A percentile compares a stretch with the other conserved stretches of the same genome.
Evolutionary conservation across 2,113 vertebrate species (phyloP).

Genomic region (Microcebus lehilahytsara): DNA sequence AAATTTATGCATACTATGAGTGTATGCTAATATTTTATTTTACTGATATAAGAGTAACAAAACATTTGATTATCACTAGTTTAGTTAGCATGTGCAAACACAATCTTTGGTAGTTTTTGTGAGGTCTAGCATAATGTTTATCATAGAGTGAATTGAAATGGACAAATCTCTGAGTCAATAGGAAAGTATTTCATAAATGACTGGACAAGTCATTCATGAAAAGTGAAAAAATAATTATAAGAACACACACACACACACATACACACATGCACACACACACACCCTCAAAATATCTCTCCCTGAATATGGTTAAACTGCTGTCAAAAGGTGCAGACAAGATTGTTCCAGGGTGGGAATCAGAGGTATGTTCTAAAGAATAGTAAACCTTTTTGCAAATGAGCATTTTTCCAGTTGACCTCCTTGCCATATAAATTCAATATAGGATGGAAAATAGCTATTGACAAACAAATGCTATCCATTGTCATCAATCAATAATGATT

Average conservation of each 20-base stretch:
- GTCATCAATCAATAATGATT: too few relatives aligned
- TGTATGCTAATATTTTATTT: neutral
- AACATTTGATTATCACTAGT: neutral
- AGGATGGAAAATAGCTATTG: neutral
- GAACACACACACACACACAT: neutral
- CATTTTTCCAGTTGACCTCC: neutral
- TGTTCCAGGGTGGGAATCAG: neutral
- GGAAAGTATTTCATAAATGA: neutral
- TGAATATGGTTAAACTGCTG: neutral
- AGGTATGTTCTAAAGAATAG: neutral
- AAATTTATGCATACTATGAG: neutral
- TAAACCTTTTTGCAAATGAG: neutral
- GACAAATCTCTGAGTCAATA: neutral
- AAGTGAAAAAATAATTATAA: neutral
- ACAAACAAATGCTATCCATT: neutral
- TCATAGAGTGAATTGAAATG: neutral
- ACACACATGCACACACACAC: fast-evolving
- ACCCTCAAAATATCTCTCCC: neutral
- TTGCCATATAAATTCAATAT: neutral
- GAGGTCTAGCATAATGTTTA: neutral
- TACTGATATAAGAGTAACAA: neutral
- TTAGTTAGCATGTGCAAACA: neutral
- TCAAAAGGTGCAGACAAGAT: neutral
- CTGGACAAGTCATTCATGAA: neutral
- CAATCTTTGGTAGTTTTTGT: neutral